Evolutionary conservation across 2,797 vertebrate species (phyloP).

Genomic region (Erethizon dorsatum): DNA sequence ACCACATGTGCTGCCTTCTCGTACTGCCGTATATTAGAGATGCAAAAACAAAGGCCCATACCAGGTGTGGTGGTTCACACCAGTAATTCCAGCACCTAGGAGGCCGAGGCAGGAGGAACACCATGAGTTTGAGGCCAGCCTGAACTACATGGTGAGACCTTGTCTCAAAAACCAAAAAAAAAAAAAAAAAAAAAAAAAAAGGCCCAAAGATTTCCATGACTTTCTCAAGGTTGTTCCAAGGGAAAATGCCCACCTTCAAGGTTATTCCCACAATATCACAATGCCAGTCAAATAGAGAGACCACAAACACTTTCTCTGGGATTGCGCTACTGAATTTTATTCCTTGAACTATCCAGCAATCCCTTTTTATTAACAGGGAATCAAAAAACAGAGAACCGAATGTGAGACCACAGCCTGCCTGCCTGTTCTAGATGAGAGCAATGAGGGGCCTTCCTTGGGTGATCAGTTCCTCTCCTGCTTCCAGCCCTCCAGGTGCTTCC

Average conservation of each 20-base stretch:
- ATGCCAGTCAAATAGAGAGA: neutral
- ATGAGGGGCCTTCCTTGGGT: neutral
- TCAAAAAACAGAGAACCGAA: neutral
- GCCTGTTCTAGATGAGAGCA: neutral
- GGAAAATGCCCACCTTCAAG: neutral
- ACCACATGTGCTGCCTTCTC: neutral
- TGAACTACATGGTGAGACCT: no score
- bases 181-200: neutral
- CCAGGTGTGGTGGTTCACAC: no score
- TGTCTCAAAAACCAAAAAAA: no score
- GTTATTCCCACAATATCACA: neutral
- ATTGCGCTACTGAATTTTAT: accelerated
- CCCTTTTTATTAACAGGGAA: no score
- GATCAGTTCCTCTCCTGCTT: no score
- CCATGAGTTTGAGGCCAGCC: no score
- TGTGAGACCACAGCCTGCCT: neutral
- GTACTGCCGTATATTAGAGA: neutral
- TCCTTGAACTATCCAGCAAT: neutral
- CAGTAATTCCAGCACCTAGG: no score
- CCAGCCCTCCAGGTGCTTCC: no score
- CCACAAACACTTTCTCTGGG: neutral
- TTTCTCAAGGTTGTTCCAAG: neutral
- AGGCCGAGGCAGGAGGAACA: no score
- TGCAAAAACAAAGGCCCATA: neutral
- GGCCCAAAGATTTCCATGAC: neutral